Evolutionary conservation across 2,888 invertebrate genomes (phyloP).

Genomic region (Tachina grossa): DNA sequence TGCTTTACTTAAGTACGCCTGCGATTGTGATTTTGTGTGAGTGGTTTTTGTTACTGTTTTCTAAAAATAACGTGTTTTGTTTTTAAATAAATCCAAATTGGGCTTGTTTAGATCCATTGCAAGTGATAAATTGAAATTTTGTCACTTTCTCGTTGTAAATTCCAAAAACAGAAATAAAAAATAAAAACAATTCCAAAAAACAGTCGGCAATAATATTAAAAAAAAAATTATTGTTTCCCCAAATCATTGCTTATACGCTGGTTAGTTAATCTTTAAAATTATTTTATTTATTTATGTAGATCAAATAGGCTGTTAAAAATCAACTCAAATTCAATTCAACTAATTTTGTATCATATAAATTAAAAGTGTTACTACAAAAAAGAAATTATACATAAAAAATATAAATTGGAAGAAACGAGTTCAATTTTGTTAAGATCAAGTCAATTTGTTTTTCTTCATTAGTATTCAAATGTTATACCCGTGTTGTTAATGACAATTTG

Average conservation of each 20-base stretch:
- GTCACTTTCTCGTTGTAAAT: constrained; percentile 42
- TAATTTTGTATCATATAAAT: constrained; percentile 4
- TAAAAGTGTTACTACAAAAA: constrained; percentile 14
- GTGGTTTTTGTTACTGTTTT: constrained; percentile 51
- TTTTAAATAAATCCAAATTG: constrained; percentile 52
- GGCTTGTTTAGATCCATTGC: constrained; percentile 12
- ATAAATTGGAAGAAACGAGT: neutral
- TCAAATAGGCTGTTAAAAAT: constrained; percentile 39
- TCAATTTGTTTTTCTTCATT: constrained; percentile 14
- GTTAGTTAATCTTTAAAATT: neutral
- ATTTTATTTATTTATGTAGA: constrained; percentile 26
- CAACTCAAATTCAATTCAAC: constrained; percentile 5
- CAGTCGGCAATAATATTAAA: constrained; percentile 5
- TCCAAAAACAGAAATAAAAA: constrained; percentile 30
- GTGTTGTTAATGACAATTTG: constrained; percentile 26
- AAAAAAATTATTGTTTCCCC: constrained; percentile 7
- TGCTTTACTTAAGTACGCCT: constrained; percentile 29
- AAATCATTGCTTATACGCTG: neutral
- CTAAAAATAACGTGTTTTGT: constrained; percentile 64
- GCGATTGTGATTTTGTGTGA: constrained; percentile 23
- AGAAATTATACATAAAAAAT: neutral
- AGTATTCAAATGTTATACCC: constrained; percentile 46
- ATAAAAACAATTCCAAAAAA: neutral
- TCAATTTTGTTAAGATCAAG: neutral
- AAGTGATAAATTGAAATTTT: constrained; percentile 47